Base-by-base conservation (phyloP, 2,113 vertebrate species). In the Oceanites oceanicus region DNA sequence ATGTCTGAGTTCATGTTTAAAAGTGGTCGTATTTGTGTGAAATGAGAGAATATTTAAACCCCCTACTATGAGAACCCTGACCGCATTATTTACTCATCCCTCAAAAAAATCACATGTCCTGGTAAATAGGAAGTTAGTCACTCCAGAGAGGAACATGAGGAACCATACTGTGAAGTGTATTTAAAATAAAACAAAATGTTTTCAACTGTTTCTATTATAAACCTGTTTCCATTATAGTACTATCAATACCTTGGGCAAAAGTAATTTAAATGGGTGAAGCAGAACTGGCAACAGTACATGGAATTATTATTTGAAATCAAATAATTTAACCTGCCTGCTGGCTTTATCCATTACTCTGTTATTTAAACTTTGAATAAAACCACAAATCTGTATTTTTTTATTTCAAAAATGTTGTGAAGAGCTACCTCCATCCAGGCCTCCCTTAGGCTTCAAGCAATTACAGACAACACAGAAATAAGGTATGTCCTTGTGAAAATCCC, bases 301-400 rank as follows among this genome's bases (percentile, higher is more conserved):
- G 72, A 86, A 93, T 93, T 88, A 97, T 88, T 96, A 96, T 86
- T 93, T 92, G 71, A 94, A 96, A 82, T 77, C 47, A 90, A 96
- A 75, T 81, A 87, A 97, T 91, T 95, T 85, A 91, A 82, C 47
- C 36, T 85, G 71, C 58, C 68, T 75, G 25, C 32, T 47, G 65
- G 66, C 77, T 70, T 86, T 62, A 77, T 44, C 61, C 32, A 38
- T 21, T 13, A 56, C 26, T 56, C n/a, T 71, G 27, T 45, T 82
- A 42, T 87, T 74, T 68, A 80, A 95, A 87, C 44, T 91, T 49
- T 38, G 20, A 95, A 79, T 58, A 91, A 91, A 79, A 21, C 0
- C 5, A 59, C 44, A 76, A 38, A 38, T 8, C 11, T 3, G 2
- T 58, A 26, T 42, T 80, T 90, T 47, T 74, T 90, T n/a, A 17